A percentile compares a stretch with the other conserved stretches of the same genome.
Conservation (phyloP, 1,140 invertebrate genomes). For the Halictus rubicundus region DNA sequence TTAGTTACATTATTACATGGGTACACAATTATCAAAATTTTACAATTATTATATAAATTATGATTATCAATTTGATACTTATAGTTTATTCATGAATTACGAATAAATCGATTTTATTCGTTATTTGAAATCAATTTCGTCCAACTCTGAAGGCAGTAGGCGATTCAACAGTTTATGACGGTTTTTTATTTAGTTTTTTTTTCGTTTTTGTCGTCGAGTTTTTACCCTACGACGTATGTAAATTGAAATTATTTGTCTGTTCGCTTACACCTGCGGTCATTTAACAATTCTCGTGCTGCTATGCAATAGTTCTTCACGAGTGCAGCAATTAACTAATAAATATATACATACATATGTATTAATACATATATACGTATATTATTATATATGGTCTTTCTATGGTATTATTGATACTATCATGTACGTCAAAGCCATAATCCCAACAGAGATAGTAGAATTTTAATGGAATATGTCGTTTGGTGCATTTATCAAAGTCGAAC, state of each 20-base stretch:
- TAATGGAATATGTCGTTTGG: constrained; percentile 90
- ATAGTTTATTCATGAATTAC: too few relatives aligned
- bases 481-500: constrained; percentile 85
- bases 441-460: constrained; percentile 96
- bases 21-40: too few relatives aligned
- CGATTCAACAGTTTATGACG: constrained; percentile 95
- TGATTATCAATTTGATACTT: too few relatives aligned
- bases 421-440: constrained; percentile 94
- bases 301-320: constrained; percentile 91
- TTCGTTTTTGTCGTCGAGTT: constrained; percentile 70
- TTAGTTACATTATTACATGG: too few relatives aligned
- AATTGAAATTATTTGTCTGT: constrained; percentile 96
- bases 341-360: too few relatives aligned
- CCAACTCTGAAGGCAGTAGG: constrained; percentile 92
- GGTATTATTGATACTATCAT: constrained; percentile 92
- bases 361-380: too few relatives aligned
- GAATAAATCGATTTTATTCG: too few relatives aligned
- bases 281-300: constrained; percentile 88
- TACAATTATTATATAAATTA: too few relatives aligned
- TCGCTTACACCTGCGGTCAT: constrained; percentile 96
- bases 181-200: constrained; percentile 85
- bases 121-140: too few relatives aligned
- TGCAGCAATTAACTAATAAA: constrained; percentile 93
- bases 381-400: too few relatives aligned
- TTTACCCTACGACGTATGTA: constrained; percentile 87